Evolutionary conservation across 2,113 vertebrate species (phyloP), one percentile per base, ranked within the genome.

Genomic region (Ammospiza caudacuta): DNA sequence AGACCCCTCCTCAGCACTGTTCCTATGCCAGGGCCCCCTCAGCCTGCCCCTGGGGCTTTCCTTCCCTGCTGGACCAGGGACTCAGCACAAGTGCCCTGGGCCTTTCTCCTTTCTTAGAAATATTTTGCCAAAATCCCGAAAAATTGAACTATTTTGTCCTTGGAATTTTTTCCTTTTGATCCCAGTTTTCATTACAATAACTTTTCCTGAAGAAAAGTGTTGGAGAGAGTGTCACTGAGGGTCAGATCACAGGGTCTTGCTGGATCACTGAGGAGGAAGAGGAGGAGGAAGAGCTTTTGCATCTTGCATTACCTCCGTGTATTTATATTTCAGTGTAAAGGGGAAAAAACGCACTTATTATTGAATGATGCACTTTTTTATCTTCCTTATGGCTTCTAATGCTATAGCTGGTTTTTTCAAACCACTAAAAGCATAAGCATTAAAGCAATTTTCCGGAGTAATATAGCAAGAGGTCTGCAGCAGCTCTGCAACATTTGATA

Each of bases 391-490:
- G 93, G 96, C 94, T 97, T 91, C 93, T 97, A 95, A 97, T 95
- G 97, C 97, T 95, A 87, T 94, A 95, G 97, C 94, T 96, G 97
- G 39, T 91, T 97, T 97, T 95, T 89, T 93, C 52, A 96, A 97
- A 89, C 86, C 93, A 64, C 97, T 97, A 97, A 97, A 97, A 98
- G 98, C 97, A 95, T 93, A 89, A 96, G 97, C 98, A 97, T 98
- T 97, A 98, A 97, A 97, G 97, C 97, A 97, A 97, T 98, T 98
- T 98, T 97, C 97, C 93, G 51, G 97, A 96, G 97, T 94, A 97
- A 97, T 97, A 96, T 83, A 97, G 96, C 94, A 84, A 97, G 96
- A 97, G 94, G 97, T 95, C 97, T 97, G 91, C 93, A 95, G 94
- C 97, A 94, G 94, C 96, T 15, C 88, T n/a, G 95, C 96, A 96